phyloP scores from a whole-genome alignment of 2,797 vertebrate species.

The Schizopygopsis malacanthus region DNA sequence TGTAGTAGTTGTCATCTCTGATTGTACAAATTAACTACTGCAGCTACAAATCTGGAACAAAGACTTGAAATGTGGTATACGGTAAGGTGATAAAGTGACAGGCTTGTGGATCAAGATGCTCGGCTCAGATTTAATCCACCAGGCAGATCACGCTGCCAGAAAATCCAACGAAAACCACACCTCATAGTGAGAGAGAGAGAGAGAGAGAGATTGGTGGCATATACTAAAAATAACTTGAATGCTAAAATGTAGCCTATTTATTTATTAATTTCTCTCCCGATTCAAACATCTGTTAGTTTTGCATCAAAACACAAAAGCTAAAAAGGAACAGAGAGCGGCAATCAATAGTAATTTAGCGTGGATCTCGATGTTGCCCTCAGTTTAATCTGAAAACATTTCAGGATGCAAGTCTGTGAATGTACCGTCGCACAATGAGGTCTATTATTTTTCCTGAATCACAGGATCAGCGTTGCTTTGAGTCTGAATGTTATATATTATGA shows the following conservation, averaged over 20 bases:
- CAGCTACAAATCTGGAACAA: slow-evolving; percentile 53
- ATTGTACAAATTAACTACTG: slow-evolving; percentile 53
- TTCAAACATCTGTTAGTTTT: slow-evolving; percentile 61
- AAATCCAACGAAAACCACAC: slow-evolving; percentile 60
- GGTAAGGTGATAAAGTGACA: slow-evolving; percentile 57
- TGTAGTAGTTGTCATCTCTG: slow-evolving; percentile 50
- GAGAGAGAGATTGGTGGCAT: slow-evolving; percentile 22
- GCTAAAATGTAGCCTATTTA: slow-evolving; percentile 51
- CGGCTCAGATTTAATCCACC: slow-evolving; percentile 57
- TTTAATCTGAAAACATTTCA: slow-evolving; percentile 28
- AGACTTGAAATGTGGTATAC: slow-evolving; percentile 41
- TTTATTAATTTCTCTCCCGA: slow-evolving; percentile 60
- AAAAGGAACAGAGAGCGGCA: slow-evolving; percentile 16
- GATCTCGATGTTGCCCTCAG: slow-evolving; percentile 29
- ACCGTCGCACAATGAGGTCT: not conserved
- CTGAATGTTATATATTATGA: slow-evolving; percentile 33
- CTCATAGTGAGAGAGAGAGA: slow-evolving; percentile 35
- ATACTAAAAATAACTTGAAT: slow-evolving; percentile 59
- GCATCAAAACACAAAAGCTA: slow-evolving; percentile 39
- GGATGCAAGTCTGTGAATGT: slow-evolving; percentile 32
- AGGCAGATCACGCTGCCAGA: slow-evolving; percentile 43
- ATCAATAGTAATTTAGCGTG: slow-evolving; percentile 43
- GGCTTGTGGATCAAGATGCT: slow-evolving; percentile 49
- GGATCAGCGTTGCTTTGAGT: slow-evolving; percentile 35
- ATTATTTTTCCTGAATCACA: slow-evolving; percentile 48